A percentile compares a stretch with the other conserved stretches of the same genome.
Evolutionary conservation across 2,113 vertebrate genomes (phyloP).

Genomic region (Neofelis nebulosa): DNA sequence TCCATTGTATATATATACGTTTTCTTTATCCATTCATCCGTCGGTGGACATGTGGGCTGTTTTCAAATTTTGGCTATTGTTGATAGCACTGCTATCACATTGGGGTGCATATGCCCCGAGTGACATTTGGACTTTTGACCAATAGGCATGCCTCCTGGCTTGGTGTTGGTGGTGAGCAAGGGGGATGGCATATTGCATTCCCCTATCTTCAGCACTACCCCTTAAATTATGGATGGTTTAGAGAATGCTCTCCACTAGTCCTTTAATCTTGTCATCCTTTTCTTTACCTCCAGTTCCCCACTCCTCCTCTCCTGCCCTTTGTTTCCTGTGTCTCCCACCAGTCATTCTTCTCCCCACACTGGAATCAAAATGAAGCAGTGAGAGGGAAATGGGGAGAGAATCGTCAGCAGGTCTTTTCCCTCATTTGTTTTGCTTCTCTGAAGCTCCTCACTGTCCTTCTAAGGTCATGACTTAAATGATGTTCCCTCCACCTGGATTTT

Average conservation of each 20-base stretch:
- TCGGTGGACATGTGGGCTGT: too few relatives aligned
- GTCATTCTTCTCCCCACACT: neutral
- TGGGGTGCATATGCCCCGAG: neutral
- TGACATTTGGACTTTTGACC: neutral
- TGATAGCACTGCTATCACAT: too few relatives aligned
- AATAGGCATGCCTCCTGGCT: neutral
- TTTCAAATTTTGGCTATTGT: too few relatives aligned
- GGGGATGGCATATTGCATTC: neutral
- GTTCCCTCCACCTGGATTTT: neutral
- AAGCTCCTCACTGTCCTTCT: neutral
- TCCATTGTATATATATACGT: too few relatives aligned
- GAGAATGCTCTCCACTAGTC: neutral
- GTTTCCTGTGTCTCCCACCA: neutral
- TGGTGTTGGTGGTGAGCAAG: neutral
- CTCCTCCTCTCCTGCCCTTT: neutral
- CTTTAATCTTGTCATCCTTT: neutral
- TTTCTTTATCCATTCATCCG: too few relatives aligned
- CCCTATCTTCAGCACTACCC: neutral
- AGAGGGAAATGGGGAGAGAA: neutral
- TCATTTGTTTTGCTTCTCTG: neutral
- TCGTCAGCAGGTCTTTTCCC: neutral
- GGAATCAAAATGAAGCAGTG: neutral
- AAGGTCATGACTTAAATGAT: neutral
- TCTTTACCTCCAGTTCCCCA: neutral
- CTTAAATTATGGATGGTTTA: neutral